phyloP scores from a whole-genome alignment of 2,113 vertebrate genomes.

The Dipodomys merriami region DNA sequence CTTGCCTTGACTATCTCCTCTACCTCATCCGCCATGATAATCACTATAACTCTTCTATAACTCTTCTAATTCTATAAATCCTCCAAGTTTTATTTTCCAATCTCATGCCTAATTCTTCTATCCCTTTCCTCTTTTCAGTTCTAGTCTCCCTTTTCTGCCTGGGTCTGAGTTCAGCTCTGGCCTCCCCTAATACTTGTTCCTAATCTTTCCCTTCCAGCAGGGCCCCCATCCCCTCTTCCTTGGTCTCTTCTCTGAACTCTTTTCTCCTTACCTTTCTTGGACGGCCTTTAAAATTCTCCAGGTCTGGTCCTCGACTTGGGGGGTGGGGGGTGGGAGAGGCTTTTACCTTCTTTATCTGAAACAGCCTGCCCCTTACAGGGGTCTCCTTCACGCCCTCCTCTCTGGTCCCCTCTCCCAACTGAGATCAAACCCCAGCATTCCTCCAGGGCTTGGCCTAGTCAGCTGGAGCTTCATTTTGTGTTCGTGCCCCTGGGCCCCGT shows the following conservation, averaged over 20 bases:
- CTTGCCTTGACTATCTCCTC: neutral
- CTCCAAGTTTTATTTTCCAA: constrained; percentile 2
- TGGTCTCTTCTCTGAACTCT: constrained; percentile 27
- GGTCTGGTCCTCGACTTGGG: constrained; percentile 59
- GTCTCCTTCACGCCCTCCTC: constrained; percentile 55
- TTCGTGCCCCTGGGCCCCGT: neutral
- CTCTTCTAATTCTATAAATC: constrained; percentile 17
- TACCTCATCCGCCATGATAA: constrained; percentile 37
- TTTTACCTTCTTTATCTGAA: constrained; percentile 65
- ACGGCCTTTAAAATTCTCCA: constrained; percentile 66
- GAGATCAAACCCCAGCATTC: constrained; percentile 59
- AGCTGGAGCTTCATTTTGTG: constrained; percentile 39
- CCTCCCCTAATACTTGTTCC: constrained; percentile 48
- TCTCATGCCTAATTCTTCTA: constrained; percentile 12
- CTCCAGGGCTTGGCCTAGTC: constrained; percentile 70
- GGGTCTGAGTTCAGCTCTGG: neutral
- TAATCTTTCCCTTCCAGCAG: constrained; percentile 18
- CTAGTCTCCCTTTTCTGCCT: neutral
- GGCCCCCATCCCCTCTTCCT: neutral
- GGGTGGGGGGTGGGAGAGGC: neutral
- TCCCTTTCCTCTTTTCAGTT: neutral
- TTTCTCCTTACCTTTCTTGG: constrained; percentile 64
- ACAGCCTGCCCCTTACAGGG: constrained; percentile 9
- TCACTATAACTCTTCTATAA: neutral
- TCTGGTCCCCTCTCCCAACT: constrained; percentile 59